Percentiles rank a stretch among this genome's conserved stretches.
Conservation (phyloP, 1,140 invertebrate genomes). For the Samia ricini region DNA sequence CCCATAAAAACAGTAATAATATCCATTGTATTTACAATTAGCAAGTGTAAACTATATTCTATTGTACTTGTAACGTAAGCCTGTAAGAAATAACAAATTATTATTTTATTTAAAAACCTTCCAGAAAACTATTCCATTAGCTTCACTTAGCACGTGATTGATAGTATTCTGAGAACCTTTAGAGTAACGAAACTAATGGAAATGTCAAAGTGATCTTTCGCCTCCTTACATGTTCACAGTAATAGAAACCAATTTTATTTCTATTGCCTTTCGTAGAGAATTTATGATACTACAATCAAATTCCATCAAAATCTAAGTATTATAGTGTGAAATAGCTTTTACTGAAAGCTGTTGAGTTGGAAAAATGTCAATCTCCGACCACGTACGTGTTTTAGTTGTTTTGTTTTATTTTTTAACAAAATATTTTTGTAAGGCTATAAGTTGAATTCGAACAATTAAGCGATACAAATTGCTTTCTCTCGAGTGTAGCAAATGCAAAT, state of each 20-base stretch:
- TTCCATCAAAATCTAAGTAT: not conserved
- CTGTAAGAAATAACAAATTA: too few species aligned
- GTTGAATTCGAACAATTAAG: not conserved
- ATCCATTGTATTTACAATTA: too few species aligned
- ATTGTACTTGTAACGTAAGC: too few species aligned
- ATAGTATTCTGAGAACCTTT: not conserved
- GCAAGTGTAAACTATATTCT: too few species aligned
- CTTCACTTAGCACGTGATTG: not conserved
- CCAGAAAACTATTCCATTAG: not conserved
- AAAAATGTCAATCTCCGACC: slow-evolving; percentile 8
- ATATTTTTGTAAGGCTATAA: not conserved
- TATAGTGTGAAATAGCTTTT: slow-evolving; percentile 8
- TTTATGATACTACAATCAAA: not conserved
- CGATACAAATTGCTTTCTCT: not conserved
- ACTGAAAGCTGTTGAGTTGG: not conserved
- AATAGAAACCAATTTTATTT: not conserved
- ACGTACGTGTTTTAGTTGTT: slow-evolving; percentile 1
- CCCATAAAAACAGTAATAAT: too few species aligned
- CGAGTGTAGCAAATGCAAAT: not conserved
- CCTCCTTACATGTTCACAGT: not conserved
- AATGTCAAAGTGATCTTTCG: not conserved
- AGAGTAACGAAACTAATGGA: not conserved
- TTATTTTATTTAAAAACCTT: too few species aligned
- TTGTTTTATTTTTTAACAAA: not conserved
- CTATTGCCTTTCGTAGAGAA: not conserved